These are phyloP conservation scores for Hippoglossus hippoglossus DNA, from an alignment of 2,797 vertebrate genomes.

Conservation along the genomic window DNA sequence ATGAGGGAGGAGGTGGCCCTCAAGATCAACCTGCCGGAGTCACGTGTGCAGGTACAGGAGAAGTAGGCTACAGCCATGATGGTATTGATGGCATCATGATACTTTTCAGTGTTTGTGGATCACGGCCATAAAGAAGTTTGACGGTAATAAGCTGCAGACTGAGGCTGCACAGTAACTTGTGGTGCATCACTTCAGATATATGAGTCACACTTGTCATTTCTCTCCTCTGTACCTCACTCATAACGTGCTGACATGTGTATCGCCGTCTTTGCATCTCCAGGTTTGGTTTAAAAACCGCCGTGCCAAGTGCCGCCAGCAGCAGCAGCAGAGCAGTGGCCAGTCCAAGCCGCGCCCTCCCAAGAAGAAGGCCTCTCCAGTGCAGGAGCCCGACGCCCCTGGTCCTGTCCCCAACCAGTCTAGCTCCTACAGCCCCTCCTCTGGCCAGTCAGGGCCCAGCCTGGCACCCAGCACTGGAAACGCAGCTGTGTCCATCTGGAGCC, in stretches of 20 bases:
- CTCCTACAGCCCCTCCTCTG: conserved; percentile 70
- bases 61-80: no score
- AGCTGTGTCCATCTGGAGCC: conserved; percentile 92
- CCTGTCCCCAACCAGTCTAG: conserved; percentile 78
- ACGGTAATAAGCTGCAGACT: no score
- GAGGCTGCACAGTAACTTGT: no score
- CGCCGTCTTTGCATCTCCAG: conserved; percentile 57
- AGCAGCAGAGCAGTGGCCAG: conserved; percentile 88
- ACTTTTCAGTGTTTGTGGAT: background rate
- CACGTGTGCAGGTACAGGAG: conserved; percentile 91
- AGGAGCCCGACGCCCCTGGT: conserved; percentile 81
- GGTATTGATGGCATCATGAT: no score
- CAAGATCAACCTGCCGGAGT: conserved; percentile 97
- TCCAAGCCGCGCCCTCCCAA: conserved; percentile 90
- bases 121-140: background rate
- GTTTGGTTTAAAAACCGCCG: conserved; percentile 95
- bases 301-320: conserved; percentile 93
- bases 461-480: conserved; percentile 77
- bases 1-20: conserved; percentile 99
- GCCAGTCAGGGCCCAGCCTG: conserved; percentile 78
- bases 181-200: no score
- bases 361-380: conserved; percentile 87
- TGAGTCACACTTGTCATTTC: background rate
- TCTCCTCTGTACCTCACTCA: background rate
- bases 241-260: background rate